Evolutionary conservation across 2,888 invertebrate species (phyloP), one percentile per base, ranked within the genome.

Genomic region (Mechanitis messenoides): DNA sequence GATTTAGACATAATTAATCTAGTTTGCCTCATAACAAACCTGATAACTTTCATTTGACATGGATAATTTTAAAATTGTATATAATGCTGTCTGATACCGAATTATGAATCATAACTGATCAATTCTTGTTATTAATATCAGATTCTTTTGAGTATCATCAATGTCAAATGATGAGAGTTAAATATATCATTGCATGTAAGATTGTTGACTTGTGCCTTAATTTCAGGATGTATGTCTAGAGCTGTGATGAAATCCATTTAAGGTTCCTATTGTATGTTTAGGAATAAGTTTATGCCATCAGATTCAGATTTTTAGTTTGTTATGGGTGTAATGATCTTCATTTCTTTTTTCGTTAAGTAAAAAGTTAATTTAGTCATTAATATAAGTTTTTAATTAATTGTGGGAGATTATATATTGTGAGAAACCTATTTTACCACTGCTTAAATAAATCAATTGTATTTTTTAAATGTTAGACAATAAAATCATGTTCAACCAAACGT

Each of bases 291-390:
- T 11, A 7, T 6, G 45, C 28, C 57, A 57, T 46, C 33, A 56
- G 46, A 33, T 55, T 61, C 60, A 61, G 60, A 62, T 58, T 71
- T 61, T 73, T 66, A 59, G 64, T 71, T 74, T 73, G 73, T 74
- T 75, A 74, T 77, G 75, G 72, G 78, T 68, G 65, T 65, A 68
- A 66, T 74, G 77, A 80, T 83, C 76, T 79, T 83, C 78, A 83
- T 84, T 84, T 80, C 80, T 70, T 80, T 75, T 66, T 65, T 60
- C 42, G 6, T 67, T 72, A 69, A 70, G 68, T 63, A 64, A 66
- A 59, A 59, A 38, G 61, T 65, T 69, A 67, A 69, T 60, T 69
- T 71, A 76, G 71, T 75, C 72, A 73, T 72, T 75, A 76, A 60
- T 72, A 42, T 73, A 71, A 72, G 71, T 68, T 66, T 56, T 64